phyloP scores from a whole-genome alignment of 2,113 vertebrate genomes.

The Eira barbara region DNA sequence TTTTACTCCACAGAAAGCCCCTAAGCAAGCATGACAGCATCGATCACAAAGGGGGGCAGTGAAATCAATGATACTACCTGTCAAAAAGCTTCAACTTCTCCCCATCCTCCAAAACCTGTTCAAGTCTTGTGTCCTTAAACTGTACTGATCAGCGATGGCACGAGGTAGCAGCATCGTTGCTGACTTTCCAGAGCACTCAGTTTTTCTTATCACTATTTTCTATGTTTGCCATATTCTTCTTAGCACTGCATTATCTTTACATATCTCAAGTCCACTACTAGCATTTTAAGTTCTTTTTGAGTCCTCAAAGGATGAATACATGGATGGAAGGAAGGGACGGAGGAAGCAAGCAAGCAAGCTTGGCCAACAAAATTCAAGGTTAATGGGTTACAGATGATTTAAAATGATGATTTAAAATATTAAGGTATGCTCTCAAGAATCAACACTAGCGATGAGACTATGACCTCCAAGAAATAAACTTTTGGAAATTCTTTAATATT shows the following conservation, averaged over 20 bases:
- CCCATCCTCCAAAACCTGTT: neutral
- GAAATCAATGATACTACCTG: neutral
- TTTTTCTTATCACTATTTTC: neutral
- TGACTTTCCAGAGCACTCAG: neutral
- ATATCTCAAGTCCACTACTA: neutral
- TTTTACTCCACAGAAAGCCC: neutral
- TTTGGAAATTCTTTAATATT: neutral
- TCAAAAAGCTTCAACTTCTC: neutral
- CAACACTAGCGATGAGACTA: neutral
- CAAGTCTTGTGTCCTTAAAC: neutral
- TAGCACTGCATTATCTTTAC: neutral
- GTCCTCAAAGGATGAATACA: neutral
- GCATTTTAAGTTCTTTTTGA: neutral
- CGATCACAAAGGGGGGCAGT: neutral
- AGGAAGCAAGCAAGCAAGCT: neutral
- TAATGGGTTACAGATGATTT: neutral
- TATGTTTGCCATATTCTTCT: neutral
- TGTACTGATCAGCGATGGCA: neutral
- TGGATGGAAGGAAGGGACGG: no score
- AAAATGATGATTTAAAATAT: neutral
- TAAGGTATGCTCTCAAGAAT: neutral
- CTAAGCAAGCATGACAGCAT: neutral
- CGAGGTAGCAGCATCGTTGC: neutral
- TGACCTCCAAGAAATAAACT: neutral
- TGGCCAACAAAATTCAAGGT: neutral